A percentile compares a stretch with the other conserved stretches of the same genome.
Conservation (phyloP, 2,888 invertebrate species). For the Agapetus fuscipes region DNA sequence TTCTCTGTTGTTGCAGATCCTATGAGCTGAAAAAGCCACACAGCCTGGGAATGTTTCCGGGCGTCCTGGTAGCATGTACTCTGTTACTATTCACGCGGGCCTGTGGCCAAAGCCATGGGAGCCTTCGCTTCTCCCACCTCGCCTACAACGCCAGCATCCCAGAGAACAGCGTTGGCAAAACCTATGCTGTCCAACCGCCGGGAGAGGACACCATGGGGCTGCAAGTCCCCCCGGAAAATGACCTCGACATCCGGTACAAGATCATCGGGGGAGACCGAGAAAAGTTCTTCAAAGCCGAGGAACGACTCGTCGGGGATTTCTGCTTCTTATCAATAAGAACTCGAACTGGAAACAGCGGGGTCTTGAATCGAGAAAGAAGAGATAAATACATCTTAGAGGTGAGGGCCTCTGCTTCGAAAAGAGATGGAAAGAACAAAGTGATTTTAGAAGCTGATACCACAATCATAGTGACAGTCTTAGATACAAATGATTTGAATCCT, state of each 20-base stretch:
- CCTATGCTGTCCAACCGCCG: conserved; percentile 63
- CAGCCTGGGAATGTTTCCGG: conserved; percentile 22
- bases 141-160: conserved; percentile 83
- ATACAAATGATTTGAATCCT: conserved; percentile 88
- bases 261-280: conserved; percentile 82
- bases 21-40: conserved; percentile 21
- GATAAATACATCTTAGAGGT: conserved; percentile 74
- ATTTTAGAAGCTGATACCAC: conserved; percentile 60
- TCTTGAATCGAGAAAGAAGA: conserved; percentile 86
- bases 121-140: conserved; percentile 58
- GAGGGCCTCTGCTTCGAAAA: conserved; percentile 54
- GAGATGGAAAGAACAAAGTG: conserved; percentile 47
- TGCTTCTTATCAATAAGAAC: conserved; percentile 87
- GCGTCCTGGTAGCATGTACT: conserved; percentile 16
- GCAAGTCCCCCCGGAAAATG: conserved; percentile 36
- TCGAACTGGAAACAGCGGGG: conserved; percentile 75
- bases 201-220: conserved; percentile 77
- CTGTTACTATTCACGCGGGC: conserved; percentile 18
- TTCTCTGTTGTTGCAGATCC: conserved; percentile 18
- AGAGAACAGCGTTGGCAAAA: conserved; percentile 87
- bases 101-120: conserved; percentile 21
- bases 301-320: conserved; percentile 84
- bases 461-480: conserved; percentile 63
- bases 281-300: conserved; percentile 88
- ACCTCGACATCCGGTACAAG: conserved; percentile 65